Percentiles rank a stretch among this genome's conserved stretches.
phyloP scores from a whole-genome alignment of 2,888 invertebrate genomes.

The Drosophila testacea region DNA sequence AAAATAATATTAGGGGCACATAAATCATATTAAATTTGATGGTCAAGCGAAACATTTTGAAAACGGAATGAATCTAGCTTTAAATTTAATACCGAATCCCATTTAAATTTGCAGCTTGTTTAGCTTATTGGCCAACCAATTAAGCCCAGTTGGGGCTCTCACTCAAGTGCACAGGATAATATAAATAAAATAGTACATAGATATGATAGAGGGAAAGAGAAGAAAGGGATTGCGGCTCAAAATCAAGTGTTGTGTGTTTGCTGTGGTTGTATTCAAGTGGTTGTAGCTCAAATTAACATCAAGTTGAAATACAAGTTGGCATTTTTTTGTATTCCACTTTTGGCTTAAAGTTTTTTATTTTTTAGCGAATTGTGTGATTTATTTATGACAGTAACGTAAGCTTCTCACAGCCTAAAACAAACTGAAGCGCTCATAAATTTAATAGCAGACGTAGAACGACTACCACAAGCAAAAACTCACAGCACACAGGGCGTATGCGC shows the following conservation, averaged over 20 bases:
- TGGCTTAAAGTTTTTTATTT: conserved; percentile 29
- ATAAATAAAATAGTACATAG: conserved; percentile 23
- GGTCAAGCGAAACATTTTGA: conserved; percentile 7
- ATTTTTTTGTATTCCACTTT: conserved; percentile 8
- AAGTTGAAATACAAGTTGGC: conserved; percentile 33
- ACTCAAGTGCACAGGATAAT: conserved; percentile 42
- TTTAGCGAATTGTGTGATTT: conserved; percentile 19
- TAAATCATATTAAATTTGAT: conserved; percentile 39
- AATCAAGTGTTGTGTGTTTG: conserved; percentile 47
- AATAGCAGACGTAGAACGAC: conserved; percentile 26
- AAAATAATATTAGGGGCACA: conserved; percentile 34
- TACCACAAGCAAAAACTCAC: conserved; percentile 11
- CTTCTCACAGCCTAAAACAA: conserved; percentile 24
- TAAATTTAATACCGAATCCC: conserved; percentile 9
- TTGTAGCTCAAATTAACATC: conserved; percentile 53
- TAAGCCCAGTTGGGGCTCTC: conserved; percentile 35
- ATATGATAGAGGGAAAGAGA: not conserved
- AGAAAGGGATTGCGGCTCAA: conserved; percentile 22
- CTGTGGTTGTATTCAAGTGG: conserved; percentile 43
- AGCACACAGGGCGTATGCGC: conserved; percentile 40
- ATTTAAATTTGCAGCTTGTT: conserved; percentile 25
- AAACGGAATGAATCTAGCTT: conserved; percentile 2
- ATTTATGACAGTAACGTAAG: conserved; percentile 34
- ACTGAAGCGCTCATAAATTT: conserved; percentile 63
- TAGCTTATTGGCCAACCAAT: conserved; percentile 55